These are phyloP conservation scores for Ophonus ardosiacus DNA, from an alignment of 2,888 invertebrate species.

Conservation along the genomic window DNA sequence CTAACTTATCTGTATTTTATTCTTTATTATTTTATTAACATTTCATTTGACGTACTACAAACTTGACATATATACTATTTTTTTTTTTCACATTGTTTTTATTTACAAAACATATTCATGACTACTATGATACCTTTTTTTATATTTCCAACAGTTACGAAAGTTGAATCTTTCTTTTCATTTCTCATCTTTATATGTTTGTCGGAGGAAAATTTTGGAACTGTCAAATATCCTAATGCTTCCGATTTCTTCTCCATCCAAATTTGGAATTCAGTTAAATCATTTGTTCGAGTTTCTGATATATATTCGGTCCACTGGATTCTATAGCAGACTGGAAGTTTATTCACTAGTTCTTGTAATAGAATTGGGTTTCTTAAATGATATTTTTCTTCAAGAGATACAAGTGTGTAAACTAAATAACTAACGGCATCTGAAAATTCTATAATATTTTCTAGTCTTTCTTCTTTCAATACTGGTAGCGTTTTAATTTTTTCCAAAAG, in stretches of 20 bases:
- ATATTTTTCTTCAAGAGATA: background rate
- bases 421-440: background rate
- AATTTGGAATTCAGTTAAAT: conserved; percentile 4
- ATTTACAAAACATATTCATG: too few species aligned
- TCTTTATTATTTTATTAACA: too few species aligned
- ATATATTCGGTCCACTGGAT: background rate
- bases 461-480: background rate
- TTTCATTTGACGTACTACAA: too few species aligned
- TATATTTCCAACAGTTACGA: too few species aligned
- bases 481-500: background rate
- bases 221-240: background rate
- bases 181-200: background rate
- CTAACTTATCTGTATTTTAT: too few species aligned
- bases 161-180: background rate
- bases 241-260: background rate
- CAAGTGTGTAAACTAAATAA: background rate
- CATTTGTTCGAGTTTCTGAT: background rate
- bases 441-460: background rate
- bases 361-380: background rate
- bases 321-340: background rate
- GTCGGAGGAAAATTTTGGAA: background rate
- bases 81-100: too few species aligned
- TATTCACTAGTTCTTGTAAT: background rate
- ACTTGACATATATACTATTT: too few species aligned
- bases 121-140: too few species aligned